phyloP scores from a whole-genome alignment of 2,113 vertebrate genomes.

The Callaeas wilsoni region DNA sequence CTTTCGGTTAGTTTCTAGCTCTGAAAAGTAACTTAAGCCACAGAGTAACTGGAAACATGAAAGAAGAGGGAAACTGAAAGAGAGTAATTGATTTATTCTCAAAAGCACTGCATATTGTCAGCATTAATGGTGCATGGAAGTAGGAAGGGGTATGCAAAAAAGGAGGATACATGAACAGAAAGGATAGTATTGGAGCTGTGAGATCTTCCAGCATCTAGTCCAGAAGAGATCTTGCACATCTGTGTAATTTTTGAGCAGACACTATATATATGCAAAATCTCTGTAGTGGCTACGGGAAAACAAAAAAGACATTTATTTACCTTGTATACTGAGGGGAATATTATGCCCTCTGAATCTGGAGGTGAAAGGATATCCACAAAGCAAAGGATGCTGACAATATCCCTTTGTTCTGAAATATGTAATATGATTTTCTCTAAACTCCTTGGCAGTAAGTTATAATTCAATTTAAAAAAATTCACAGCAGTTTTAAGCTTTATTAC shows the following conservation, averaged over 20 bases:
- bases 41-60: not conserved
- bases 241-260: not conserved
- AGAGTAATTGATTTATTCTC: not conserved
- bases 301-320: not conserved
- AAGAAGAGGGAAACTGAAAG: not conserved
- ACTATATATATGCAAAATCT: not conserved
- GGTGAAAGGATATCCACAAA: not conserved
- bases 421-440: not conserved
- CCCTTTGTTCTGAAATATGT: not conserved
- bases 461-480: not conserved
- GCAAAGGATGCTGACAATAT: not conserved
- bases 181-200: not conserved
- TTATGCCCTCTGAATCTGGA: not conserved
- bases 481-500: not conserved
- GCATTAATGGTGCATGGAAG: not conserved
- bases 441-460: not conserved
- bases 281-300: not conserved
- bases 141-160: fast-evolving
- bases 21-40: not conserved
- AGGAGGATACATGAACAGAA: not conserved
- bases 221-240: not conserved
- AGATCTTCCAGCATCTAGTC: not conserved
- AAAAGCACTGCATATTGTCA: not conserved
- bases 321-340: not conserved
- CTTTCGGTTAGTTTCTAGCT: not conserved